Base-by-base conservation (phyloP, 2,797 vertebrate genomes). In the Xyrichtys novacula region DNA sequence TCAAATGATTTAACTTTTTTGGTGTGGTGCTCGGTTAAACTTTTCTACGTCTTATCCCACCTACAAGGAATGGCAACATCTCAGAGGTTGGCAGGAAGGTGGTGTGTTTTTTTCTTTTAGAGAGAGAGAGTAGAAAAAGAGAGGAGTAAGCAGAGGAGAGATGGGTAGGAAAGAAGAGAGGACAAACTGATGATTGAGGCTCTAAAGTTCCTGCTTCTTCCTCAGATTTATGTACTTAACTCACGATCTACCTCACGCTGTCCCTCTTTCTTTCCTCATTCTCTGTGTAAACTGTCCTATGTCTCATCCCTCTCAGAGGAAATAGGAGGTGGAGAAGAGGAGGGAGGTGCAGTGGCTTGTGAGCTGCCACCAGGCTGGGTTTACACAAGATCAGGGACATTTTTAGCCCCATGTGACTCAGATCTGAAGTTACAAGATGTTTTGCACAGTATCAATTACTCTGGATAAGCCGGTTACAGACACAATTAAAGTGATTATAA, bases 1-100 rank as follows among this genome's bases (percentile, higher is more conserved):
- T 88, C 85, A 90, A 91, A 91, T 88, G 87, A 86, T 87, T 85
- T 89, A 1, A 2, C 40, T 67, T 74, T 85, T 90, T 89, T 89
- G 89, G 88, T 87, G 88, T 65, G 85, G 89, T 86, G 87, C 86
- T 78, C 71, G 6, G 5, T 74, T 69, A 43, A 71, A 69, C 58
- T 68, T 58, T 69, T 78, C 76, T 84, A 81, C 8, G 17, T 58
- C 82, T 90, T 88, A 74, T 76, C 68, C 71, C 60, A 44, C 53
- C 80, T 86, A 81, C 56, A 68, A 72, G 82, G 74, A 55, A 81
- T 78, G 83, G 78, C 40, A 69, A 78, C 76, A 73, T 88, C 67
- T 81, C 58, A 65, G 59, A 29, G 58, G 78, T 87, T 86, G 87
- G 85, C 82, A 71, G 54, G 71, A 85, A 61, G 71, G 68, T 75